Evolutionary conservation across 1,140 invertebrate species (phyloP).

Genomic region (Gryon sp.): DNA sequence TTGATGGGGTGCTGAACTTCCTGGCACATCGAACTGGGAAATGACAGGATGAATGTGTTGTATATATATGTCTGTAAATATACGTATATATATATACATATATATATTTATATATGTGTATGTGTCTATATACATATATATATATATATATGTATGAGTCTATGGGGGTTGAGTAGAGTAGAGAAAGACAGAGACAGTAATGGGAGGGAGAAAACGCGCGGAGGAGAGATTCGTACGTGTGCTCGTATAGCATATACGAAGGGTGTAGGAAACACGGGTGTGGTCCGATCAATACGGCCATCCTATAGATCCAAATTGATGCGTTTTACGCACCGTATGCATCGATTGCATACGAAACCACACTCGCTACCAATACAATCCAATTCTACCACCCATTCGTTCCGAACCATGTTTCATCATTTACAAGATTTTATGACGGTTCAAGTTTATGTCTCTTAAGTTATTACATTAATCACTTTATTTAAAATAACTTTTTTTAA

Average conservation of each 20-base stretch:
- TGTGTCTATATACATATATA: no score
- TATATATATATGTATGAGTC: no score
- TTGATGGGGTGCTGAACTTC: constrained; percentile 59
- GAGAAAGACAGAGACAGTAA: neutral
- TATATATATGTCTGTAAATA: no score
- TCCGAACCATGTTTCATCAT: neutral
- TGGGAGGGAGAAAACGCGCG: constrained; percentile 8
- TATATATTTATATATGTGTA: no score
- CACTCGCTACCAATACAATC: constrained; percentile 8
- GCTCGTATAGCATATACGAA: constrained; percentile 52
- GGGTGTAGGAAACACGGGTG: constrained; percentile 72
- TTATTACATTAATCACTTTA: no score
- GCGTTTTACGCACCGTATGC: constrained; percentile 55
- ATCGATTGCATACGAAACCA: constrained; percentile 50
- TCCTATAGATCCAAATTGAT: constrained; percentile 74
- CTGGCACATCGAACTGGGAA: constrained; percentile 33
- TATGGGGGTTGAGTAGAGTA: no score
- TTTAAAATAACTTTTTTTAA: no score
- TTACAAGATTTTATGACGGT: no score
- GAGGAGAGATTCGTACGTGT: constrained; percentile 47
- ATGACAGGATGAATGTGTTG: constrained; percentile 11
- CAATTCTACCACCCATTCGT: neutral
- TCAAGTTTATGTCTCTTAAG: no score
- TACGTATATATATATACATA: no score
- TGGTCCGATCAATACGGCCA: constrained; percentile 78